These are phyloP conservation scores for Drosophila saltans DNA, from an alignment of 1,140 invertebrate genomes.

Conservation along the genomic window DNA sequence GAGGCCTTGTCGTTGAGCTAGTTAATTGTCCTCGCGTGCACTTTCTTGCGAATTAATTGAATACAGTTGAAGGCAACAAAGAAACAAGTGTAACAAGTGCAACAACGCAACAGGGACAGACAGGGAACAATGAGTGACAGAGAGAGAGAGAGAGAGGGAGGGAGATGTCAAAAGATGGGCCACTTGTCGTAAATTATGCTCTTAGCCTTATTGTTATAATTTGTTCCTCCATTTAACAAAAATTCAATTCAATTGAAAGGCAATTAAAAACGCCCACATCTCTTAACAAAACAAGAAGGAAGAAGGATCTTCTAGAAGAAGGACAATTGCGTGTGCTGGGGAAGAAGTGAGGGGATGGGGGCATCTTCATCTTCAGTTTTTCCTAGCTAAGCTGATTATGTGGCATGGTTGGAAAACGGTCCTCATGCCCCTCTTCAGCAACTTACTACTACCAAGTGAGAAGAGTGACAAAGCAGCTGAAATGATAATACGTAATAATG, in stretches of 20 bases:
- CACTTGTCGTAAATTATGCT: slow-evolving; percentile 63
- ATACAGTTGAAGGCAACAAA: slow-evolving; percentile 24
- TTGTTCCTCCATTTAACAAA: slow-evolving; percentile 31
- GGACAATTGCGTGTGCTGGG: slow-evolving; percentile 54
- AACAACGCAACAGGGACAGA: not conserved
- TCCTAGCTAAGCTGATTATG: slow-evolving; percentile 69
- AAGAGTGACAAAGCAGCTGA: slow-evolving; percentile 48
- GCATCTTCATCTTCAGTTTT: slow-evolving; percentile 30
- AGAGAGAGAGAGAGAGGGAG: not conserved
- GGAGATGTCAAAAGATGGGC: slow-evolving; percentile 22
- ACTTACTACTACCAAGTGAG: not conserved
- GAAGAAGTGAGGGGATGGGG: not conserved
- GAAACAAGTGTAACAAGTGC: slow-evolving; percentile 7
- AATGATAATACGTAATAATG: slow-evolving; percentile 38
- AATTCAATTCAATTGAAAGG: slow-evolving; percentile 8
- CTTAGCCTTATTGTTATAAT: slow-evolving; percentile 56
- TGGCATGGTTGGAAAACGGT: slow-evolving; percentile 6
- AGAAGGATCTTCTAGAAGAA: not conserved
- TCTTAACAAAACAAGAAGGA: not conserved
- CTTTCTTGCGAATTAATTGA: slow-evolving; percentile 43
- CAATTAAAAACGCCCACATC: slow-evolving; percentile 55
- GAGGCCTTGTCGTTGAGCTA: slow-evolving; percentile 12
- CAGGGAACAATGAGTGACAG: not conserved
- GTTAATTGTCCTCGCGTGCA: slow-evolving; percentile 37
- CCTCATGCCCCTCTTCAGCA: not conserved